Percentiles rank a stretch among this genome's conserved stretches.
phyloP scores from a whole-genome alignment of 2,888 invertebrate genomes.

The Zonitis immaculata region DNA sequence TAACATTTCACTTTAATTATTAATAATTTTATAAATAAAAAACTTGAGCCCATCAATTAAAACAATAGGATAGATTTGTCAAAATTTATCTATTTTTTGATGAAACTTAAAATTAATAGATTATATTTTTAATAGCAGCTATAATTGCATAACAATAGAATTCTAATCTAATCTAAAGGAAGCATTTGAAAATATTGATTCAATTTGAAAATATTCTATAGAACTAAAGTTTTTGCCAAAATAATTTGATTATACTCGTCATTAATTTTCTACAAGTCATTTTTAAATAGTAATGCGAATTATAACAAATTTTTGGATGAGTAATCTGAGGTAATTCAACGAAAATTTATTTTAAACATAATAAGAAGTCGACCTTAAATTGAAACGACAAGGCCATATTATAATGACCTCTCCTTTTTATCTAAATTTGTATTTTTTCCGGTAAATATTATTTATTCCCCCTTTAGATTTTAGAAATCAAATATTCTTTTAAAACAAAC shows the following conservation, averaged over 20 bases:
- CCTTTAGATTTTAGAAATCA: slow-evolving; percentile 27
- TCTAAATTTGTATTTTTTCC: slow-evolving; percentile 21
- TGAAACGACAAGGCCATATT: slow-evolving; percentile 33
- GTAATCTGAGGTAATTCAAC: not conserved
- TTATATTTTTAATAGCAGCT: slow-evolving; percentile 5
- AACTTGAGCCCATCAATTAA: too few relatives aligned
- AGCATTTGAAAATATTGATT: too few relatives aligned
- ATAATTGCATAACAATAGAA: slow-evolving; percentile 21
- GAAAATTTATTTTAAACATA: slow-evolving; percentile 11
- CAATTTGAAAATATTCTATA: too few relatives aligned
- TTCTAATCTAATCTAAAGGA: slow-evolving; percentile 19
- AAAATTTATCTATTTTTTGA: too few relatives aligned
- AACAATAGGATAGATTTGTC: too few relatives aligned
- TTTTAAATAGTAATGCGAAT: too few relatives aligned
- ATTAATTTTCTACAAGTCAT: too few relatives aligned
- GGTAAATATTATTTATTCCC: slow-evolving; percentile 33
- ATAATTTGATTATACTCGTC: too few relatives aligned
- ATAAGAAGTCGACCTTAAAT: slow-evolving; percentile 37
- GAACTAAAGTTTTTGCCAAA: too few relatives aligned
- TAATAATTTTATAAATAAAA: too few relatives aligned
- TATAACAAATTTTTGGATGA: not conserved
- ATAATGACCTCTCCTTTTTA: slow-evolving; percentile 32
- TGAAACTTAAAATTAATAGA: too few relatives aligned
- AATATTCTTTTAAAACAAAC: too few relatives aligned
- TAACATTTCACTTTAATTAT: slow-evolving; percentile 7